phyloP scores from a whole-genome alignment of 92 coral and sea anemone species.

The Micromussa lordhowensis region DNA sequence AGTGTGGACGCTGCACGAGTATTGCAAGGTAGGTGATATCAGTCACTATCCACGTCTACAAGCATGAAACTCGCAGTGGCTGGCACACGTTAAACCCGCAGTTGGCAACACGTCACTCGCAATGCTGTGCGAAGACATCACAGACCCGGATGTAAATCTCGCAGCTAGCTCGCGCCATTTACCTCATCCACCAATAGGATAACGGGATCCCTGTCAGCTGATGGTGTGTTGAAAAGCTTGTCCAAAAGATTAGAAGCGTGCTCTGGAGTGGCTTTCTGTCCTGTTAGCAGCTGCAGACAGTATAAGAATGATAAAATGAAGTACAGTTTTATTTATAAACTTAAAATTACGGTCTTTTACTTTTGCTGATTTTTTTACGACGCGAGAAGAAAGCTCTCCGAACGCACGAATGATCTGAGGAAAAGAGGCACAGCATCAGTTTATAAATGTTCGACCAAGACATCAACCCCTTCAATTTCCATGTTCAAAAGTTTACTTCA shows the following conservation, averaged over 20 bases:
- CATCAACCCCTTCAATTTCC: not conserved
- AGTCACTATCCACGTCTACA: too few species aligned
- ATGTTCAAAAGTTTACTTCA: not conserved
- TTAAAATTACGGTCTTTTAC: not conserved
- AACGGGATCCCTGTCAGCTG: slow-evolving; percentile 75
- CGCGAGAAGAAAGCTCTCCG: too few species aligned
- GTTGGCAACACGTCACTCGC: not conserved
- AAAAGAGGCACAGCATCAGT: not conserved
- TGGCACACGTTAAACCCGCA: too few species aligned
- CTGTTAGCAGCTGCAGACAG: slow-evolving; percentile 74
- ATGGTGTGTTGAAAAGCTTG: slow-evolving; percentile 73
- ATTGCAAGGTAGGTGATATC: too few species aligned
- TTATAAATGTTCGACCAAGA: not conserved
- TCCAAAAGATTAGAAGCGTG: slow-evolving; percentile 92
- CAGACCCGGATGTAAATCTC: not conserved
- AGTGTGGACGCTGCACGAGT: too few species aligned
- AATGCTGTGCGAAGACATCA: not conserved
- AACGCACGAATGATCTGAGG: not conserved
- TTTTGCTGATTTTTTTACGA: not conserved
- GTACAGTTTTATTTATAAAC: not conserved
- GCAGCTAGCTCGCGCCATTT: not conserved
- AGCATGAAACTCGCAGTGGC: too few species aligned
- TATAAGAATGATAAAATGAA: not conserved
- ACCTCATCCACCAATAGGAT: slow-evolving; percentile 97
- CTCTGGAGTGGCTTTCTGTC: slow-evolving; percentile 90